Base-by-base conservation (phyloP, 2,797 vertebrate genomes). In the Iguana delicatissima region DNA sequence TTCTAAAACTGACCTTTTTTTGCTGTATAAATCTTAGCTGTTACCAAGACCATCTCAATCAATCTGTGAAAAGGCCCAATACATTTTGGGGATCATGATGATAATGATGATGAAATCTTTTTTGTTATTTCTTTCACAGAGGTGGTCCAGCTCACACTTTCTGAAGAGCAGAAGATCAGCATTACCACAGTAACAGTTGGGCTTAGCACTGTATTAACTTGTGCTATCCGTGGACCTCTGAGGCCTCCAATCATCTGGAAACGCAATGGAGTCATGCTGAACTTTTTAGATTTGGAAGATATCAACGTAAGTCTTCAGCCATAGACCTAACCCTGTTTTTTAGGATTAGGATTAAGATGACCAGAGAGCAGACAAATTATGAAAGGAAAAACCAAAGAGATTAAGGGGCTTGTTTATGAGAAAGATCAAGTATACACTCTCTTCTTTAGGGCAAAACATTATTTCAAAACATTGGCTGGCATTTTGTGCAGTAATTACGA, bases 171-270 rank as follows among this genome's bases (percentile, higher is more conserved):
- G 96, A 95, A 89, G 89, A 93, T 99, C 95, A 98, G 97, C 2
- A 50, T 98, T 83, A 98, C 97, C 95, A 98, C 98, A 1, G 97
- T 99, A 92, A 99, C 99, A 0, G 99, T 99, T 3, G 99, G 99
- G 22, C 97, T 99, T 81, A 99, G 99, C 79, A 96, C 98, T 0
- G 97, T 99, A 1, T 97, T 99, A 79, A 98, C 98, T 1, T 99
- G 99, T 1, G 96, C 97, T 87, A 97, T 99, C 94, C 98, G 88
- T 0, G 99, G 99, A 80, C 98, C 97, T 0, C 97, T 99, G 96
- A 97, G 98, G 0, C 99, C 99, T 0, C 98, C 99, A 2, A 98
- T 99, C 96, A 94, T 99, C 95, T 99, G 99, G 99, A 99, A 98
- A 90, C 98, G 98, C 95, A 99, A 99, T 0, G 98, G 98, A 42